Evolutionary conservation across 1,140 invertebrate species (phyloP).

Genomic region (Drosophila ananassae): DNA sequence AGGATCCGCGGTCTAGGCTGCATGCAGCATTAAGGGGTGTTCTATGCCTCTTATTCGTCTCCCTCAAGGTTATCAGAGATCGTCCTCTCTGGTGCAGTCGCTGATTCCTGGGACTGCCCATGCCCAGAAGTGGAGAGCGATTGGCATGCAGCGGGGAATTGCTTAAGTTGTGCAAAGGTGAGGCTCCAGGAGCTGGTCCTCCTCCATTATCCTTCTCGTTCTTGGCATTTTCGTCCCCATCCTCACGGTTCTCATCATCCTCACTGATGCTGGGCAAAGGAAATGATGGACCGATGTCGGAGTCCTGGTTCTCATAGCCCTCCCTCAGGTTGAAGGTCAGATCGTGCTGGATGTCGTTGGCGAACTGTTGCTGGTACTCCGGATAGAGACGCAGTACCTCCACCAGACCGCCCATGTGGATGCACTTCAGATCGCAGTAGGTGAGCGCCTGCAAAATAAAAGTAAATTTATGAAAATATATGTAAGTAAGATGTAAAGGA

Average conservation of each 20-base stretch:
- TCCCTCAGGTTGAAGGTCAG: constrained; percentile 97
- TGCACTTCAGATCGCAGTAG: constrained; percentile 97
- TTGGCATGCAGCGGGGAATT: constrained; percentile 54
- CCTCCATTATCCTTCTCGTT: constrained; percentile 55
- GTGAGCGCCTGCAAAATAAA: constrained; percentile 89
- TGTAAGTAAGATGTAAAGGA: constrained; percentile 20
- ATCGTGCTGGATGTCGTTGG: constrained; percentile 97
- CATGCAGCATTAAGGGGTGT: constrained; percentile 85
- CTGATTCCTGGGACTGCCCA: constrained; percentile 72
- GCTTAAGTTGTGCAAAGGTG: constrained; percentile 84
- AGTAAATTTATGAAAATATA: constrained; percentile 18
- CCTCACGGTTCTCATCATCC: constrained; percentile 93
- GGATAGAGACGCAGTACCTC: constrained; percentile 96
- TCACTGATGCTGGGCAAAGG: constrained; percentile 95
- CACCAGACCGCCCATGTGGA: constrained; percentile 95
- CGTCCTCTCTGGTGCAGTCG: constrained; percentile 71
- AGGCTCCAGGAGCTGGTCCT: constrained; percentile 33
- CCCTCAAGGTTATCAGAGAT: constrained; percentile 85
- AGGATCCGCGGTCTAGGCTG: constrained; percentile 85
- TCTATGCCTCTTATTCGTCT: constrained; percentile 87
- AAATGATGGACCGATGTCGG: constrained; percentile 92
- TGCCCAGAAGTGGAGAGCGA: constrained; percentile 67
- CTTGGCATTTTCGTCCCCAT: constrained; percentile 86
- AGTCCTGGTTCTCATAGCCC: constrained; percentile 95
- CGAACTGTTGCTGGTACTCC: constrained; percentile 96